Percentiles rank a stretch among this genome's conserved stretches.
These are phyloP conservation scores for Agapornis roseicollis DNA, from an alignment of 2,113 vertebrate species.

Conservation along the genomic window DNA sequence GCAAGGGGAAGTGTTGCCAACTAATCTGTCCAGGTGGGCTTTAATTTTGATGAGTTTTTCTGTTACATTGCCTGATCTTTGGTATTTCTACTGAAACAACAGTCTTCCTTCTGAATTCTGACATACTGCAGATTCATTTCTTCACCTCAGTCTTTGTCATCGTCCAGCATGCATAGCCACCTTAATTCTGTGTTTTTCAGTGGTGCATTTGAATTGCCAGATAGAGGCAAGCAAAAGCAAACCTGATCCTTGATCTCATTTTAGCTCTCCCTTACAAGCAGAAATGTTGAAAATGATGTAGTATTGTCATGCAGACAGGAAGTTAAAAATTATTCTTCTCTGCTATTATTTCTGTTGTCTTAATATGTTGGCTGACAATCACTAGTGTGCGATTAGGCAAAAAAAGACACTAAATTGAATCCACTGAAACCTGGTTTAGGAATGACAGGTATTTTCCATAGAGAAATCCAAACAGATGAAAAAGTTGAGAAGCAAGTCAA, in stretches of 20 bases:
- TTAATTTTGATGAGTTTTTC: constrained; percentile 55
- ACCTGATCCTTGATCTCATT: constrained; percentile 27
- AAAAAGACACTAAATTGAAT: constrained; percentile 11
- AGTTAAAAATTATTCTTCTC: constrained; percentile 53
- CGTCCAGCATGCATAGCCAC: constrained; percentile 49
- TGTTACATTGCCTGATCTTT: constrained; percentile 60
- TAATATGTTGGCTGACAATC: constrained; percentile 80
- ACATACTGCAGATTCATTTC: constrained; percentile 49
- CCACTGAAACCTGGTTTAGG: not conserved
- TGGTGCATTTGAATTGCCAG: constrained; percentile 20
- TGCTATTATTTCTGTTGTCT: constrained; percentile 66
- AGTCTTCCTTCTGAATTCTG: constrained; percentile 74
- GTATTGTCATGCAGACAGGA: constrained; percentile 43
- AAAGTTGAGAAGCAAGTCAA: constrained; percentile 21
- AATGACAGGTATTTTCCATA: not conserved
- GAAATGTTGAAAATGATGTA: constrained; percentile 22
- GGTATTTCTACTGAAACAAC: constrained; percentile 50
- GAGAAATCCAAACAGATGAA: not conserved
- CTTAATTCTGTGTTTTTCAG: constrained; percentile 38
- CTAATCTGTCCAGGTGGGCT: constrained; percentile 25
- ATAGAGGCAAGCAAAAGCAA: constrained; percentile 33
- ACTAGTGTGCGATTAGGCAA: constrained; percentile 61
- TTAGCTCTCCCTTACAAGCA: constrained; percentile 47
- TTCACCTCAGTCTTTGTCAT: constrained; percentile 52
- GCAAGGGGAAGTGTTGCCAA: constrained; percentile 20